phyloP scores from a whole-genome alignment of 2,888 invertebrate genomes.

The Acleris emargana region DNA sequence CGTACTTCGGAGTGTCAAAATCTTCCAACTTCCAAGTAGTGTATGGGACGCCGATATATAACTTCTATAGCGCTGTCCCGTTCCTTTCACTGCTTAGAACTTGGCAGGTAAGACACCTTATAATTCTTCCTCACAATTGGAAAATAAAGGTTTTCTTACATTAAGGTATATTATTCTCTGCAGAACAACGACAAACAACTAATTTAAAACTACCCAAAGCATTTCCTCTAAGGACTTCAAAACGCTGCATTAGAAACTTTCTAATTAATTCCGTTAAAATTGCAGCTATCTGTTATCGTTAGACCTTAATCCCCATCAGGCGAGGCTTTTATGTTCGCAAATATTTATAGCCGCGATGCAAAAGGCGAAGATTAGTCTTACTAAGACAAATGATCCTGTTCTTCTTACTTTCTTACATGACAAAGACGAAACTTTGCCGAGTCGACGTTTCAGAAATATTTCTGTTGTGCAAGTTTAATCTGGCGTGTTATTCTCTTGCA shows the following conservation, averaged over 20 bases:
- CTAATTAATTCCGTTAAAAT: conserved; percentile 35
- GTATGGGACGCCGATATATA: too few species aligned
- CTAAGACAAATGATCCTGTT: conserved; percentile 72
- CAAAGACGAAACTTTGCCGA: conserved; percentile 73
- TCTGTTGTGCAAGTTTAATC: conserved; percentile 59
- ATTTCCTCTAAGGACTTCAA: background rate
- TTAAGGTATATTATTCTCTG: background rate
- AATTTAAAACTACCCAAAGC: background rate
- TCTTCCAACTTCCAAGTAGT: too few species aligned
- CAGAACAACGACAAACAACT: background rate
- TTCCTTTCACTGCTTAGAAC: too few species aligned
- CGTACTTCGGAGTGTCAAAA: too few species aligned
- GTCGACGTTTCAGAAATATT: conserved; percentile 70
- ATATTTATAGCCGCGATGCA: conserved; percentile 67
- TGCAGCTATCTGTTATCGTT: conserved; percentile 33
- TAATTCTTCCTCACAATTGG: too few species aligned
- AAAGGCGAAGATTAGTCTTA: conserved; percentile 61
- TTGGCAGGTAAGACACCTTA: too few species aligned
- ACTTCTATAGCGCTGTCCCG: too few species aligned
- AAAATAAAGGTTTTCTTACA: too few species aligned
- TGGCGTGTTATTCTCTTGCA: conserved; percentile 12
- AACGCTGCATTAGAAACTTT: conserved; percentile 30
- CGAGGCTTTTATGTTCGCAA: conserved; percentile 49
- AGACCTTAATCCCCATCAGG: conserved; percentile 35
- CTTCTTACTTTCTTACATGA: conserved; percentile 71